Conservation (phyloP, 2,888 invertebrate species). For the Pyrocoelia pectoralis region DNA sequence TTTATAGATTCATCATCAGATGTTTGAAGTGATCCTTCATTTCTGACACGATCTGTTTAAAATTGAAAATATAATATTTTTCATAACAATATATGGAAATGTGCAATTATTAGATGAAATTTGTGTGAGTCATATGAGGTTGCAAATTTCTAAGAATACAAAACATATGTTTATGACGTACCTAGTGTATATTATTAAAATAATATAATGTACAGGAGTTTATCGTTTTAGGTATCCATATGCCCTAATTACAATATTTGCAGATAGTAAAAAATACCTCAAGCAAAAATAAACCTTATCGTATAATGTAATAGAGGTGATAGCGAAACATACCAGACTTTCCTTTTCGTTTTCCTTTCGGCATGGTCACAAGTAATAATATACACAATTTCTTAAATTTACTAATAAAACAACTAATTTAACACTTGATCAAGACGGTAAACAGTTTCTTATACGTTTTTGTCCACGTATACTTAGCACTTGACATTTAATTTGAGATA, state of each 20-base stretch:
- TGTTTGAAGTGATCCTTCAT: constrained; percentile 53
- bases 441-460: constrained; percentile 77
- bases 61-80: background rate
- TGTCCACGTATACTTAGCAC: constrained; percentile 74
- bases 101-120: background rate
- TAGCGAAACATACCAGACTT: constrained; percentile 69
- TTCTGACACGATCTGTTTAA: constrained; percentile 36
- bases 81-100: background rate
- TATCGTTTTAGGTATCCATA: constrained; percentile 7
- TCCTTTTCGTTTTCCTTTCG: constrained; percentile 80
- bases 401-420: constrained; percentile 66
- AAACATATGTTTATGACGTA: background rate
- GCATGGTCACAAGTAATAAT: constrained; percentile 66
- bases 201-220: background rate
- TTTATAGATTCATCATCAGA: constrained; percentile 73
- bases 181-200: too few relatives aligned
- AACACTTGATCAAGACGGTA: constrained; percentile 81
- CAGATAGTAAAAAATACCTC: constrained; percentile 4
- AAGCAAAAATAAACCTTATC: constrained; percentile 9
- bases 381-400: constrained; percentile 59
- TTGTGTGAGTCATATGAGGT: background rate
- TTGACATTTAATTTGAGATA: constrained; percentile 75
- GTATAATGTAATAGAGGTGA: background rate
- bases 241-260: background rate
- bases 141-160: background rate